These are phyloP conservation scores for Muscidifurax raptorellus DNA, from an alignment of 1,140 invertebrate species.

Conservation along the genomic window DNA sequence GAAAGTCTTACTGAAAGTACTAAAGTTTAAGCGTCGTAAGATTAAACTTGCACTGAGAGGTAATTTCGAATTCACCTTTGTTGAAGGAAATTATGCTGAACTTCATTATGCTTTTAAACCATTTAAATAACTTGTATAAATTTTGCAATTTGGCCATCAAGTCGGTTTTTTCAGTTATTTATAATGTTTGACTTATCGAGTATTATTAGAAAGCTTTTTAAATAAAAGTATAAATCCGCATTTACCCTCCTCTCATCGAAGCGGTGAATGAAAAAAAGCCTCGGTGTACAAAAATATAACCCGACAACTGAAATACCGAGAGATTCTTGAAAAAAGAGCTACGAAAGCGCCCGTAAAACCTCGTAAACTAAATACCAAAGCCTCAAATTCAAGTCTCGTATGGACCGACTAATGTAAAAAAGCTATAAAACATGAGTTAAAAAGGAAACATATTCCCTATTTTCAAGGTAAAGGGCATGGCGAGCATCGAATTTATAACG, in stretches of 20 bases:
- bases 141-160: not conserved
- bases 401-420: constrained; percentile 4
- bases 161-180: not conserved
- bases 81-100: constrained; percentile 26
- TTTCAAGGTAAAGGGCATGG: not conserved
- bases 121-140: constrained; percentile 8
- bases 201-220: constrained; percentile 22
- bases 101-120: constrained; percentile 6
- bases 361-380: constrained; percentile 42
- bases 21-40: constrained; percentile 37
- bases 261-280: not conserved
- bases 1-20: constrained; percentile 39
- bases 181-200: not conserved
- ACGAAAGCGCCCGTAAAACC: not conserved
- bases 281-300: constrained; percentile 15
- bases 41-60: constrained; percentile 39
- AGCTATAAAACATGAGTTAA: not conserved
- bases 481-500: not conserved
- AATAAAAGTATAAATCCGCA: constrained; percentile 35
- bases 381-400: not conserved
- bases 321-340: constrained; percentile 20
- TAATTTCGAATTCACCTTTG: constrained; percentile 42
- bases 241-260: constrained; percentile 13
- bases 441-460: not conserved
- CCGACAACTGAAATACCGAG: constrained; percentile 33